These are phyloP conservation scores for Trididemnum nubilum DNA, from an alignment of 23 tunicate genomes.

Conservation along the genomic window DNA sequence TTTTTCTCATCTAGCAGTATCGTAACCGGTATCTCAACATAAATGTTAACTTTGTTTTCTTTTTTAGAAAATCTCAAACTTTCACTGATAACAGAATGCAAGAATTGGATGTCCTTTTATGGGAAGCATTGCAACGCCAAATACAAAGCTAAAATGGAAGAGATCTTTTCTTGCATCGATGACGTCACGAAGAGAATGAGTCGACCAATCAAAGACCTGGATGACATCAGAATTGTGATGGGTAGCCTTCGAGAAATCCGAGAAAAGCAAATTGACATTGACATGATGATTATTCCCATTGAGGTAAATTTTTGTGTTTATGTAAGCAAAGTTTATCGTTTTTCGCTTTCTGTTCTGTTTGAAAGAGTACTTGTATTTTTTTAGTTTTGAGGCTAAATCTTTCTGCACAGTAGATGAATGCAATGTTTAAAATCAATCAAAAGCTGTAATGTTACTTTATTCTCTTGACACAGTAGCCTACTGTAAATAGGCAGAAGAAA, in stretches of 20 bases:
- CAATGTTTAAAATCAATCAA: no score
- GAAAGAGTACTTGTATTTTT: no score
- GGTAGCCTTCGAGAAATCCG: conserved; percentile 86
- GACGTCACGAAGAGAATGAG: conserved; percentile 91
- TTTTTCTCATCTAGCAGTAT: no score
- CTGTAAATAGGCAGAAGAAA: no score
- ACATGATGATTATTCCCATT: conserved; percentile 87
- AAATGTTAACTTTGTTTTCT: no score
- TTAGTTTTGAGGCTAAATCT: no score
- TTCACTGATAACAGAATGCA: conserved; percentile 79
- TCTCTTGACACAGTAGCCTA: no score
- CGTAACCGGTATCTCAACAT: no score
- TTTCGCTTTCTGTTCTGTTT: no score
- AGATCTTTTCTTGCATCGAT: conserved; percentile 85
- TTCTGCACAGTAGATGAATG: no score
- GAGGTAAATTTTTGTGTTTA: conserved; percentile 65
- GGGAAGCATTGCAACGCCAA: conserved; percentile 75
- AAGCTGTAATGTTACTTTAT: no score
- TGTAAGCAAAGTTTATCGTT: no score
- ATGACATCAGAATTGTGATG: conserved; percentile 95
- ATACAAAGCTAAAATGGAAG: conserved; percentile 81
- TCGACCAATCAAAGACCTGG: conserved; percentile 88
- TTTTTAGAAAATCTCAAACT: conserved; percentile 77
- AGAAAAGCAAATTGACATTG: conserved; percentile 84
- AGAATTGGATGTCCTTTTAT: conserved; percentile 79